phyloP scores from a whole-genome alignment of 2,113 vertebrate species.

The Pyxicephalus adspersus region DNA sequence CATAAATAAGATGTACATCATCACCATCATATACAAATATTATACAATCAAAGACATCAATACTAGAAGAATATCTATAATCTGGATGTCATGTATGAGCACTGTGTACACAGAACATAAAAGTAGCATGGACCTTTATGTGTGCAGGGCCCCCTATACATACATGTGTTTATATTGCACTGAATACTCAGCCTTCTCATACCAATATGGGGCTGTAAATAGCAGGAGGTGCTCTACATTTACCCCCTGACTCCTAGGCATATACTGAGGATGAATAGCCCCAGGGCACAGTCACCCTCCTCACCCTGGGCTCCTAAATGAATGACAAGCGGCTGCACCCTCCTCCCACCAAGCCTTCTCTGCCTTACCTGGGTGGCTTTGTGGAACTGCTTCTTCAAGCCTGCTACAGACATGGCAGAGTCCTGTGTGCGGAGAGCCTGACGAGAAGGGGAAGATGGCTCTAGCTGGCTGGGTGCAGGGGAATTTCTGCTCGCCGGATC shows the following conservation, averaged over 20 bases:
- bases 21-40: too few relatives aligned
- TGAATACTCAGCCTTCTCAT: too few relatives aligned
- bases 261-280: background rate
- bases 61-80: too few relatives aligned
- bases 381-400: constrained; percentile 87
- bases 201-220: constrained; percentile 1
- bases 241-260: background rate
- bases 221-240: background rate
- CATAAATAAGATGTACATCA: too few relatives aligned
- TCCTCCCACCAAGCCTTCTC: too few relatives aligned
- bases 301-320: background rate
- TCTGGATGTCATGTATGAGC: too few relatives aligned
- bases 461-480: background rate
- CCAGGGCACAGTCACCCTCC: background rate
- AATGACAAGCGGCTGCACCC: background rate
- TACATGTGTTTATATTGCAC: too few relatives aligned
- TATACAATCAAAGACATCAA: too few relatives aligned
- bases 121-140: too few relatives aligned
- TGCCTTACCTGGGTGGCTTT: constrained; percentile 84
- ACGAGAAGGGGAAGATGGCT: background rate
- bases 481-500: constrained; percentile 34
- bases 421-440: constrained; percentile 38
- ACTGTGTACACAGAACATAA: too few relatives aligned
- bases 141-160: too few relatives aligned
- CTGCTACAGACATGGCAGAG: constrained; percentile 80